Evolutionary conservation across 2,797 vertebrate genomes (phyloP).

Genomic region (Enteromius thamalakanensis): DNA sequence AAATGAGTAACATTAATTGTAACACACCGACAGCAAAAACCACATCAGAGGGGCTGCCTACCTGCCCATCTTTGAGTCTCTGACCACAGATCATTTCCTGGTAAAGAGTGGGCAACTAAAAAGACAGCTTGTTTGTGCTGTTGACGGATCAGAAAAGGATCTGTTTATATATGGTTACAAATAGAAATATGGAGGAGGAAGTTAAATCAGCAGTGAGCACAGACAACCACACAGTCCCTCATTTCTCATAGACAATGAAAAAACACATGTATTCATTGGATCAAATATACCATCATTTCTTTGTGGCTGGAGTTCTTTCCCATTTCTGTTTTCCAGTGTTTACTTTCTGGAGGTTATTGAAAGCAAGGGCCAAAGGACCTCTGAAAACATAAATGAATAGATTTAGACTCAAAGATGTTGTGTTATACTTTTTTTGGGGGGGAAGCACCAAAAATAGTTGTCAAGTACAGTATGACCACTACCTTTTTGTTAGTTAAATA

Average conservation of each 20-base stretch:
- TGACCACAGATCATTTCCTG: slow-evolving; percentile 42
- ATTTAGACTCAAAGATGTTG: neutral
- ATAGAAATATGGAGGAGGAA: slow-evolving; percentile 24
- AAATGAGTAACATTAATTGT: slow-evolving; percentile 44
- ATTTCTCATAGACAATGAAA: neutral
- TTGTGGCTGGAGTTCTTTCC: neutral
- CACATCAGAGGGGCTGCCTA: slow-evolving; percentile 53
- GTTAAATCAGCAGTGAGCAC: neutral
- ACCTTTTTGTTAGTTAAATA: too few species aligned
- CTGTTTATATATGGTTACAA: slow-evolving; percentile 8
- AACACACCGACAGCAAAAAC: slow-evolving; percentile 33
- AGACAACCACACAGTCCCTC: slow-evolving; percentile 1
- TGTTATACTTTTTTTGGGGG: neutral
- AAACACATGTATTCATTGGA: slow-evolving; percentile 1
- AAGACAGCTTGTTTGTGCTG: slow-evolving; percentile 22
- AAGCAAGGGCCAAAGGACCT: neutral
- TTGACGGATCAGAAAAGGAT: slow-evolving; percentile 21
- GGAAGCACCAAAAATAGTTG: neutral
- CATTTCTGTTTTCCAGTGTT: neutral
- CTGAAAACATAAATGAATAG: neutral
- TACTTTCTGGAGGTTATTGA: neutral
- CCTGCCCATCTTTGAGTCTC: slow-evolving; percentile 28
- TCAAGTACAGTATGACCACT: neutral
- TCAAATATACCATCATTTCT: neutral
- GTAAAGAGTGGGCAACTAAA: slow-evolving; percentile 21